Percentiles rank a stretch among this genome's conserved stretches.
phyloP scores from a whole-genome alignment of 2,888 invertebrate genomes.

The Drosophila quasianomalipes region DNA sequence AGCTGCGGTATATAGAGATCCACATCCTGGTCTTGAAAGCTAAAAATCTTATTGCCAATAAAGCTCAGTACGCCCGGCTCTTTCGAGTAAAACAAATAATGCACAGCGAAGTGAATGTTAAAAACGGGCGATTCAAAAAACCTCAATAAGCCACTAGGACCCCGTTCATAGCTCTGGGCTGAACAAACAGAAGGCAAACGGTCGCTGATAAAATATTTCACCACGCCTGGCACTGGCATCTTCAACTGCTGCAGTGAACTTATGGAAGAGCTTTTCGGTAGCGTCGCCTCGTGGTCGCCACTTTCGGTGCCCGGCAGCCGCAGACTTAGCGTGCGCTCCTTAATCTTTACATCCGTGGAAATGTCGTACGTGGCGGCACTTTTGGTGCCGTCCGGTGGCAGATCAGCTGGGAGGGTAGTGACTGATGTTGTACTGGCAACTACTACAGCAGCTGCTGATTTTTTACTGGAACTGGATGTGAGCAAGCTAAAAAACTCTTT shows the following conservation, averaged over 20 bases:
- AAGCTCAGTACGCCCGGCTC: constrained; percentile 99
- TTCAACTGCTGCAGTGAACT: constrained; percentile 84
- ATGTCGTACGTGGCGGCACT: constrained; percentile 10
- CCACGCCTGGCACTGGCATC: constrained; percentile 85
- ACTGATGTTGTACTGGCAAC: constrained; percentile 65
- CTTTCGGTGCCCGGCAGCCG: constrained; percentile 70
- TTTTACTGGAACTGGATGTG: constrained; percentile 84
- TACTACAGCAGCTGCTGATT: constrained; percentile 80
- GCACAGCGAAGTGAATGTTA: constrained; percentile 99
- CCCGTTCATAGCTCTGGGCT: constrained; percentile 82
- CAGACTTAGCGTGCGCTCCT: constrained; percentile 74
- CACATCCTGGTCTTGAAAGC: constrained; percentile 95
- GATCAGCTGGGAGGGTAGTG: constrained; percentile 51
- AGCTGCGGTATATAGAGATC: constrained; percentile 99
- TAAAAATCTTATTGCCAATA: constrained; percentile 98
- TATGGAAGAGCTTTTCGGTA: constrained; percentile 83
- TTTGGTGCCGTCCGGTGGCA: constrained; percentile 16
- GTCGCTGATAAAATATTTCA: constrained; percentile 85
- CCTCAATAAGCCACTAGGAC: constrained; percentile 86
- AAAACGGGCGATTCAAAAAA: constrained; percentile 99
- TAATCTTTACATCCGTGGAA: constrained; percentile 37
- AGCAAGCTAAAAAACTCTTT: constrained; percentile 85
- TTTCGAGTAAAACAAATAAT: constrained; percentile 98
- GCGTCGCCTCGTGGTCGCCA: constrained; percentile 27
- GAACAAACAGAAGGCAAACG: constrained; percentile 55